Percentiles rank a stretch among this genome's conserved stretches.
phyloP scores from a whole-genome alignment of 2,113 vertebrate species.

The Pelecanoides urinatrix region DNA sequence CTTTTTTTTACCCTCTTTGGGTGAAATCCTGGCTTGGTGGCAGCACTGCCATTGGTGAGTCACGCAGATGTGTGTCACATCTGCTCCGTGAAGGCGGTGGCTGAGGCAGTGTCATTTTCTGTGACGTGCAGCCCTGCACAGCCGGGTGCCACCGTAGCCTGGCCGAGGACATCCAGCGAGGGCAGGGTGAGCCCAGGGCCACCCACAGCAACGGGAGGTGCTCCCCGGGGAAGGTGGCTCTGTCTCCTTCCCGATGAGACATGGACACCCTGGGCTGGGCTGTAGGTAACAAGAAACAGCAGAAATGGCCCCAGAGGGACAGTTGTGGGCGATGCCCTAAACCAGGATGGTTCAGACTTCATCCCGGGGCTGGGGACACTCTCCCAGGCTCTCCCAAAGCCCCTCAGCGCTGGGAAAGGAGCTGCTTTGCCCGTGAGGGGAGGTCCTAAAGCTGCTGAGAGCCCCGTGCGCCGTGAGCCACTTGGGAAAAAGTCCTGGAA shows the following conservation, averaged over 20 bases:
- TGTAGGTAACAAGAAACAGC: fast-evolving
- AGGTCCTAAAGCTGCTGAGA: not conserved
- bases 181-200: not conserved
- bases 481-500: not conserved
- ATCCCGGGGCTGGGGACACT: fast-evolving
- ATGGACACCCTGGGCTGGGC: not conserved
- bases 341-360: not conserved
- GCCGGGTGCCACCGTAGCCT: fast-evolving
- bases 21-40: not conserved
- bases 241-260: not conserved
- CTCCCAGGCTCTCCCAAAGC: not conserved
- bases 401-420: not conserved
- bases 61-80: not conserved
- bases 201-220: not conserved
- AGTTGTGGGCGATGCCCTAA: fast-evolving
- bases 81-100: not conserved
- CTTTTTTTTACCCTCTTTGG: not conserved
- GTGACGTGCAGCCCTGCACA: not conserved
- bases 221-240: not conserved
- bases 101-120: not conserved
- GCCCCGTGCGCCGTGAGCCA: fast-evolving
- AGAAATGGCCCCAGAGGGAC: not conserved
- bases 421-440: not conserved
- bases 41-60: not conserved
- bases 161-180: fast-evolving